Percentiles rank a stretch among this genome's conserved stretches.
These are phyloP conservation scores for Actinopyga echinites DNA, from an alignment of 53 echinoderm and acorn worm genomes.

Conservation along the genomic window DNA sequence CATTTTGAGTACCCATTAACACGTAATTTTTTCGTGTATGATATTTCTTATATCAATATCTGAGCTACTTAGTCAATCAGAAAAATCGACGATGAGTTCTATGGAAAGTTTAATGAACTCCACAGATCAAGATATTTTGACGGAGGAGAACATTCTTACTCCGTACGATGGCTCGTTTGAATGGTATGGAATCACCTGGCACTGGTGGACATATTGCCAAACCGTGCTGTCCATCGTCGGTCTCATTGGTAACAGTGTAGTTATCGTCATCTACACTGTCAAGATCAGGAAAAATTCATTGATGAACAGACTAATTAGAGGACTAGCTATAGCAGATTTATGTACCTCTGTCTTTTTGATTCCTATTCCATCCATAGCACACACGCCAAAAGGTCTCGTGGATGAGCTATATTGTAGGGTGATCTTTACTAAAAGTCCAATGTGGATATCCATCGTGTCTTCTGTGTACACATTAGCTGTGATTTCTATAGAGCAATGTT, in stretches of 20 bases:
- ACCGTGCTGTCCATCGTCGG: slow-evolving; percentile 56
- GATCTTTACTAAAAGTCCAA: slow-evolving; percentile 48
- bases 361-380: slow-evolving; percentile 41
- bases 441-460: slow-evolving; percentile 72
- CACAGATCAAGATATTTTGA: too few relatives aligned
- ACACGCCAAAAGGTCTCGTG: slow-evolving; percentile 31
- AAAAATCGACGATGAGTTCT: too few relatives aligned
- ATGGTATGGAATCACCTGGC: slow-evolving; percentile 39
- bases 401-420: slow-evolving; percentile 65
- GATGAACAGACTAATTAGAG: slow-evolving; percentile 61
- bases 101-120: too few relatives aligned
- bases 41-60: too few relatives aligned
- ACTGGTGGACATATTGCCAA: slow-evolving; percentile 49
- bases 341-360: slow-evolving; percentile 58
- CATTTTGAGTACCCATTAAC: too few relatives aligned
- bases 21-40: too few relatives aligned
- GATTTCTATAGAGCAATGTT: slow-evolving; percentile 67
- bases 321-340: slow-evolving; percentile 64
- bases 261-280: slow-evolving; percentile 62
- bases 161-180: too few relatives aligned
- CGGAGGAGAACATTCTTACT: too few relatives aligned
- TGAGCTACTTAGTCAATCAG: too few relatives aligned
- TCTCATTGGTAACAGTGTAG: slow-evolving; percentile 58
- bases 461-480: slow-evolving; percentile 65
- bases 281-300: slow-evolving; percentile 52